phyloP scores from a whole-genome alignment of 2,797 vertebrate genomes.

The Oceanodroma leucorhoa region DNA sequence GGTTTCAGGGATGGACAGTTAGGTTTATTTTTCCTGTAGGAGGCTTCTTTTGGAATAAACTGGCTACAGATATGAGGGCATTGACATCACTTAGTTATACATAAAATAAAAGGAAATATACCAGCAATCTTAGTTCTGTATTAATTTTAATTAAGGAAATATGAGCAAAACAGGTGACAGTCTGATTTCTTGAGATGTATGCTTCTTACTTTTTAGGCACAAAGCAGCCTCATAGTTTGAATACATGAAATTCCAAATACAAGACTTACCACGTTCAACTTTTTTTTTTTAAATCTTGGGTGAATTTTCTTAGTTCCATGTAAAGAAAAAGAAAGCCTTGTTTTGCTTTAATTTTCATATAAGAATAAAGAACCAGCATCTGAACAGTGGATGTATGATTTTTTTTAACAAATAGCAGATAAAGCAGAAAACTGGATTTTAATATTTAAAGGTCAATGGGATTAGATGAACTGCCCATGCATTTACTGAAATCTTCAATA shows the following conservation, averaged over 20 bases:
- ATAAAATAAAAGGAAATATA: not conserved
- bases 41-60: not conserved
- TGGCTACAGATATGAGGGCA: not conserved
- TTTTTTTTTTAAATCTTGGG: not conserved
- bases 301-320: not conserved
- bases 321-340: not conserved
- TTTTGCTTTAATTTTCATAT: not conserved
- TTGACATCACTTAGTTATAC: not conserved
- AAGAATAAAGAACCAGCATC: not conserved
- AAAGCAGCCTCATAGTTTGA: not conserved
- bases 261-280: accelerated
- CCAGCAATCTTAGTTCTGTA: not conserved
- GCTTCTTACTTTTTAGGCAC: not conserved
- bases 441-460: constrained; percentile 52
- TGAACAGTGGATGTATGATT: not conserved
- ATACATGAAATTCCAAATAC: not conserved
- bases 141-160: not conserved
- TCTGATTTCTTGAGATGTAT: too few species aligned
- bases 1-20: not conserved
- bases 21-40: not conserved
- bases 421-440: constrained; percentile 49
- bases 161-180: not conserved
- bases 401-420: not conserved
- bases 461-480: constrained; percentile 45
- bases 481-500: constrained; percentile 35